These are phyloP conservation scores for Lithophane ornitopus DNA, from an alignment of 2,888 invertebrate genomes.

Conservation along the genomic window DNA sequence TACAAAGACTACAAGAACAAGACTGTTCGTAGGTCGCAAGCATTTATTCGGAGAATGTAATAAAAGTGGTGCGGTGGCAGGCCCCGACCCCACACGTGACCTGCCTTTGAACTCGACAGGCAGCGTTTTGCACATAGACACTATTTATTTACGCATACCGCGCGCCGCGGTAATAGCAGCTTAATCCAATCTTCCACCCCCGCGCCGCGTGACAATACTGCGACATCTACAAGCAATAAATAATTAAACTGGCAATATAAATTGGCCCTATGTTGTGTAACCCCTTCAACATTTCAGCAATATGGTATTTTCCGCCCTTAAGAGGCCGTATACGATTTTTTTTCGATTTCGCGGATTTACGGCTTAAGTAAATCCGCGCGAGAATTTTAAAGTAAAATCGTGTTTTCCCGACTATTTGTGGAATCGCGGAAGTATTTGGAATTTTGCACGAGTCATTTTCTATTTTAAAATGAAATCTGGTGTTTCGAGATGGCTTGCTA, in stretches of 20 bases:
- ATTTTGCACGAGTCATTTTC: constrained; percentile 2
- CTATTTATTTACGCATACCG: constrained; percentile 82
- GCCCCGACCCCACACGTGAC: constrained; percentile 81
- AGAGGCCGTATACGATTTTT: too few relatives aligned
- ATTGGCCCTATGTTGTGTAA: neutral
- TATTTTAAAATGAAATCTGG: constrained; percentile 9
- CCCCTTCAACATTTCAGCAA: neutral
- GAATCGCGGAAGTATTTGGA: constrained; percentile 16
- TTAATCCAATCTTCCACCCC: constrained; percentile 73
- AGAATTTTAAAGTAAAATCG: neutral
- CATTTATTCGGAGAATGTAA: constrained; percentile 87
- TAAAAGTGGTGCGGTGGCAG: constrained; percentile 82
- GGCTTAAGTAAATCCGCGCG: too few relatives aligned
- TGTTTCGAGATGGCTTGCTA: constrained; percentile 5
- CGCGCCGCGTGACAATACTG: constrained; percentile 49
- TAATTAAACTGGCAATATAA: constrained; percentile 39
- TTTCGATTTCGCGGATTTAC: too few relatives aligned
- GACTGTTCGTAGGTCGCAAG: constrained; percentile 72
- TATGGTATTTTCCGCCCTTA: neutral
- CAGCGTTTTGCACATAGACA: constrained; percentile 74
- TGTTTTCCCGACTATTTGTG: neutral
- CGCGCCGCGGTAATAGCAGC: constrained; percentile 73
- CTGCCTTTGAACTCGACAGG: constrained; percentile 75
- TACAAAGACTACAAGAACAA: constrained; percentile 56
- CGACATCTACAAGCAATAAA: constrained; percentile 44